Evolutionary conservation across 2,797 vertebrate genomes (phyloP), one percentile per base, ranked within the genome.

Genomic region (Acanthiza pusilla): DNA sequence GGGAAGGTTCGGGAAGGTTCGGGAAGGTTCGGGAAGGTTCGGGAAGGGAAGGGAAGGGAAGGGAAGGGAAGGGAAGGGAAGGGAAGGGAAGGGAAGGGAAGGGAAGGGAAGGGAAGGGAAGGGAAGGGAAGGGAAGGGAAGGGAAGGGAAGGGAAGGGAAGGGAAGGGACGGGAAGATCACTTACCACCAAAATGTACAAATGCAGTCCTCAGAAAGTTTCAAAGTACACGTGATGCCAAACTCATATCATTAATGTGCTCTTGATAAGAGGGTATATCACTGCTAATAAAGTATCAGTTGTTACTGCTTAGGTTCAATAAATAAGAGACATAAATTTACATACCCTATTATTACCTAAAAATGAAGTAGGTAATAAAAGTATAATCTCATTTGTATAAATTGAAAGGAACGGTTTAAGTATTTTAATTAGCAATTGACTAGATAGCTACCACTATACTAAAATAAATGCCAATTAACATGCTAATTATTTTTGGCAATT

Each of bases 391-490:
- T 90, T 94, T 4, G 17, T 81, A 88, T 51, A 94, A 93, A 91
- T 80, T 71, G 55, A 96, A 95, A 93, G 51, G 30, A 90, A 92
- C 55, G 15, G 13, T 95, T 96, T 95, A 97, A 94, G 68, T 67
- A 83, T 92, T 97, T 97, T 81, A 96, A 97, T 97, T 97, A 97
- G 75, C 76, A 96, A 87, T 80, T 73, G 78, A 61, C 57, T 94
- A 96, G 70, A 96, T 94, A 97, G 89, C 75, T 93, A 91, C 40
- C n/a, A 85, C 67, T 92, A 93, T 93, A 86, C 27, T 85, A 97
- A 96, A 95, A 97, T 96, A 97, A 97, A 96, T 96, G 43, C 45
- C 85, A 96, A 97, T 97, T 98, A 97, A 91, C 70, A 95, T 96
- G 91, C 36, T 97, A 97, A 97, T 97, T 96, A 10, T 97, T 90